Evolutionary conservation across 2,113 vertebrate genomes (phyloP), one percentile per base, ranked within the genome.

Genomic region (Zapus hudsonius): DNA sequence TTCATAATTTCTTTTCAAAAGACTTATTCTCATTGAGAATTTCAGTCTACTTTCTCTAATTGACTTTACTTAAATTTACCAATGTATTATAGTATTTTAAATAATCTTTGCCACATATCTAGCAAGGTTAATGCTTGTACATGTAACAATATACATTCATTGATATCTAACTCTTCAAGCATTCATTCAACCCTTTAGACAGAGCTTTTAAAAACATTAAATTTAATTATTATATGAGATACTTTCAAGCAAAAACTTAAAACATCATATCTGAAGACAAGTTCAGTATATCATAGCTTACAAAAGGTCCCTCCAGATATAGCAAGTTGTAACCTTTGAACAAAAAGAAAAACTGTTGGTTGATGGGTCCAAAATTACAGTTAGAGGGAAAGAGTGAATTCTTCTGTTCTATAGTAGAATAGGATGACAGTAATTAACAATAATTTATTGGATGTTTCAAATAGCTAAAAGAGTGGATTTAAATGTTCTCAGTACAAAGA

Each of bases 11-110:
- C 87, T n/a, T 52, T 85, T 72, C 25, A 15, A 36, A 78, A 40
- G 19, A 73, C 22, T 93, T 16, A 83, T 8, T 33, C 29, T 89
- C 64, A 78, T n/a, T 76, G 80, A 59, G 6, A 88, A 90, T 67
- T 66, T 86, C 40, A 83, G 6, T 33, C 55, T 36, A 85, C 55
- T 82, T 79, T 12, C 57, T 79, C 57, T 38, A 84, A 88, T 76
- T 91, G 59, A 84, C 89, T 89, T 91, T 57, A 61, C 38, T 91
- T 89, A 89, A 89, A 44, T 59, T 57, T 16, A 88, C 33, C 94
- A 52, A 82, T 79, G 38, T 19, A 64, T 76, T 55, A 61, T 19
- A 42, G 42, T 66, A 19, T 61, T 82, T 87, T 44, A 76, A 70
- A 40, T 90, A 3, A 84, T 66, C 33, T 69, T 84, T 59, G 80